Evolutionary conservation across 2,113 vertebrate genomes (phyloP).

Genomic region (Daubentonia madagascariensis): DNA sequence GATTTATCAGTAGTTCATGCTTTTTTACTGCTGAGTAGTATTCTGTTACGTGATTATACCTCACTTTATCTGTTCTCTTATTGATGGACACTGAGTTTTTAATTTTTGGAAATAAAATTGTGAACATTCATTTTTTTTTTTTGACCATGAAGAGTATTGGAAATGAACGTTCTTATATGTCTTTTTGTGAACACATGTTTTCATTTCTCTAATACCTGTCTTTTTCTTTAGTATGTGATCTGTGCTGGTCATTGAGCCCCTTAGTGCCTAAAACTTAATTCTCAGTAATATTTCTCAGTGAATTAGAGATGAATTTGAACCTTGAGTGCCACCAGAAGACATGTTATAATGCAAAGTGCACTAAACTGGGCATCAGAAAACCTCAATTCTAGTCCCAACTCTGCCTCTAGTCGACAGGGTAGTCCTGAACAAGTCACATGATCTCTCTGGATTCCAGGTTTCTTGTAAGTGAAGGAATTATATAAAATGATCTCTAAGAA

Average conservation of each 20-base stretch:
- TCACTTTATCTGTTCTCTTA: neutral
- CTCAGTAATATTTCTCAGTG: neutral
- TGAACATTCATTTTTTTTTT: no score
- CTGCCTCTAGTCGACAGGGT: neutral
- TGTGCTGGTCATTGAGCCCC: neutral
- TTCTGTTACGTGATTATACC: neutral
- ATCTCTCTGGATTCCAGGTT: neutral
- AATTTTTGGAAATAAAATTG: neutral
- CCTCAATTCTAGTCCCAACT: neutral
- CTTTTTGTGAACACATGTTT: neutral
- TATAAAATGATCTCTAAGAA: neutral
- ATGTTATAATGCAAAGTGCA: neutral
- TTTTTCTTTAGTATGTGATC: neutral
- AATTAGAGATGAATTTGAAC: slow-evolving; percentile 17
- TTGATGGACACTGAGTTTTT: neutral
- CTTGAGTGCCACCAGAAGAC: neutral
- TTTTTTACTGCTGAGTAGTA: slow-evolving; percentile 11
- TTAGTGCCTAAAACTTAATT: neutral
- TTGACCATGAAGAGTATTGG: no score
- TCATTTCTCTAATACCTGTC: neutral
- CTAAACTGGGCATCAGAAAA: neutral
- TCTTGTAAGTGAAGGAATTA: neutral
- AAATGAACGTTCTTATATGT: neutral
- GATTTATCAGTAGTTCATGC: neutral
- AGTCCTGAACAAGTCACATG: neutral